Evolutionary conservation across 1,140 invertebrate genomes (phyloP).

Genomic region (Drosophila cardini): DNA sequence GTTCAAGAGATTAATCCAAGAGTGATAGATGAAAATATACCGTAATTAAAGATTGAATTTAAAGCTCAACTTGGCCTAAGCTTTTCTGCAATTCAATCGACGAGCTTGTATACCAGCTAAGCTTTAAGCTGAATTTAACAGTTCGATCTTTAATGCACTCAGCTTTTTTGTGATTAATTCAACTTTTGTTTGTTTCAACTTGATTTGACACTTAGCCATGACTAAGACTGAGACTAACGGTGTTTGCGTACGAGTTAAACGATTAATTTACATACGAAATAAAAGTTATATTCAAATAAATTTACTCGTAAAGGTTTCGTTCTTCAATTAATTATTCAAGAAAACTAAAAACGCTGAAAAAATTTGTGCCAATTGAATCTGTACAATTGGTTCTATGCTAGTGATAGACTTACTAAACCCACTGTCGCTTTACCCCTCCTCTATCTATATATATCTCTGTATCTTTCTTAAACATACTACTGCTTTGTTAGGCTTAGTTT

Average conservation of each 20-base stretch:
- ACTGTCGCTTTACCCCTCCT: background rate
- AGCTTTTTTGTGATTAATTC: background rate
- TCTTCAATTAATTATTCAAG: slow-evolving; percentile 36
- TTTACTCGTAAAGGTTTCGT: slow-evolving; percentile 62
- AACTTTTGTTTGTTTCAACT: slow-evolving; percentile 15
- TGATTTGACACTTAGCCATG: slow-evolving; percentile 37
- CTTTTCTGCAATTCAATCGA: background rate
- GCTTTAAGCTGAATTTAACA: background rate
- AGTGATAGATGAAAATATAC: background rate
- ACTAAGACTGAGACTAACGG: slow-evolving; percentile 64
- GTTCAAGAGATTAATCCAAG: slow-evolving; percentile 6
- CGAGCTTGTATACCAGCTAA: background rate
- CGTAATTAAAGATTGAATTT: background rate
- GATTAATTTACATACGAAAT: slow-evolving; percentile 24
- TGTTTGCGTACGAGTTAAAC: slow-evolving; percentile 45
- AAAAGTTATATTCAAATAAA: slow-evolving; percentile 1
- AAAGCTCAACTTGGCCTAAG: background rate
- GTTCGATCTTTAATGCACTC: background rate
- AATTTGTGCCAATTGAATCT: slow-evolving; percentile 23
- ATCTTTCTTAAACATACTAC: background rate
- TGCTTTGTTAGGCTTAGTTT: slow-evolving; percentile 53
- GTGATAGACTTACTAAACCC: slow-evolving; percentile 72
- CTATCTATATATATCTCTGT: background rate
- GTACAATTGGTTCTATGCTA: slow-evolving; percentile 61
- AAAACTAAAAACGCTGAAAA: slow-evolving; percentile 17